Evolutionary conservation across 2,888 invertebrate species (phyloP).

Genomic region (Brenthis hecate): DNA sequence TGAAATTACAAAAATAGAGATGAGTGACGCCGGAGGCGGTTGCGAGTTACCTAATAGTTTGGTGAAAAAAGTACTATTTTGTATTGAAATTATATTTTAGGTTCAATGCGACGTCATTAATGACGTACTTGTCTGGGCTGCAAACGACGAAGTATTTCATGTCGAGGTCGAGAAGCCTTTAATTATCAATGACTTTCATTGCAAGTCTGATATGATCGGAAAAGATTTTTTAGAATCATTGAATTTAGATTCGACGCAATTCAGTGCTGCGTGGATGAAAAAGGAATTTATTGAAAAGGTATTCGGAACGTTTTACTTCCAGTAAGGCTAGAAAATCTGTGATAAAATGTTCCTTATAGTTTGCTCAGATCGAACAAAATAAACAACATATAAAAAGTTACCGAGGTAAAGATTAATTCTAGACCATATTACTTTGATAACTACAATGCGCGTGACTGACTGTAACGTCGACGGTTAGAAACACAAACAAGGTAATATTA

Average conservation of each 20-base stretch:
- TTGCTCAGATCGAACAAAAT: too few relatives aligned
- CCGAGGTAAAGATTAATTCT: too few relatives aligned
- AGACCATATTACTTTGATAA: too few relatives aligned
- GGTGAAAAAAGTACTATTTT: conserved; percentile 1
- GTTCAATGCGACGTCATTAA: conserved; percentile 59
- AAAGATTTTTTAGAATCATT: conserved; percentile 49
- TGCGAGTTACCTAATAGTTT: background rate
- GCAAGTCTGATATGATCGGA: conserved; percentile 54
- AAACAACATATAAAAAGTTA: too few relatives aligned
- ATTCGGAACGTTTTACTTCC: conserved; percentile 18
- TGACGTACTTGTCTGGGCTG: conserved; percentile 62
- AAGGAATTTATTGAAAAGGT: conserved; percentile 70
- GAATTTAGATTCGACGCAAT: conserved; percentile 59
- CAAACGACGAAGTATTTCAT: conserved; percentile 63
- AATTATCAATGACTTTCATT: conserved; percentile 50
- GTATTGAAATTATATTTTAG: conserved; percentile 45
- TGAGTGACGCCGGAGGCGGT: too few relatives aligned
- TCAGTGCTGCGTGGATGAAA: conserved; percentile 67
- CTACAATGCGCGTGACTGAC: too few relatives aligned
- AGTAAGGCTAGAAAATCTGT: background rate
- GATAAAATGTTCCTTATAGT: background rate
- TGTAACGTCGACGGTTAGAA: too few relatives aligned
- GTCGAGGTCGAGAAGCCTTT: conserved; percentile 62
- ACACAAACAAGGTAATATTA: too few relatives aligned
- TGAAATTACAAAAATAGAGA: too few relatives aligned